Base-by-base conservation (phyloP, 2,797 vertebrate genomes). In the Phoxinus dragarum region DNA sequence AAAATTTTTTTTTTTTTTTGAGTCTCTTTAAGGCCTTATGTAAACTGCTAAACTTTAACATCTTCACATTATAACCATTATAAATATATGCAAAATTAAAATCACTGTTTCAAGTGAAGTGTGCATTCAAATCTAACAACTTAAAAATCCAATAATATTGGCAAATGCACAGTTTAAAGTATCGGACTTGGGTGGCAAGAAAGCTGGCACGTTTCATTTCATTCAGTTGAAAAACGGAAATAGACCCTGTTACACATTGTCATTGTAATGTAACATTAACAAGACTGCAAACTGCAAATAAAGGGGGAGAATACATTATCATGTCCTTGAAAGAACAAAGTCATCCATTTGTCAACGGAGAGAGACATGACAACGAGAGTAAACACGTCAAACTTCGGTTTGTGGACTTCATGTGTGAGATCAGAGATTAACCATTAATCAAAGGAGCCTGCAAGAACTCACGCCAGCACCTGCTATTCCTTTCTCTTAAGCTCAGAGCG, bases 351-450 rank as follows among this genome's bases (percentile, higher is more conserved):
- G 72, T 42, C 66, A 56, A 54, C 1, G 6, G 1, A 84, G 36
- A 76, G 73, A 84, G 66, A 78, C 83, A 38, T 36, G 47, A 69
- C 71, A 38, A 54, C 44, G 1, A 67, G 36, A 68, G 61, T 31
- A 56, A 77, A 84, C 61, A 68, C 27, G 6, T 31, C 54, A 49
- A 19, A 19, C 54, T 83, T 38, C 2, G 27, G 42, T 75, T 40
- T 83, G 44, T 21, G 59, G 34, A 56, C 36, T 56, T 68, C 47
- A 12, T 64, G 54, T 38, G 73, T 38, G 31, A 76, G 74, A 81
- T 6, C 64, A 36, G 11, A 82, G n/a, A 84, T 84, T 71, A 84
- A 78, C 66, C 49, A 84, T 84, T 84, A 84, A 84, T 84, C 64
- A 59, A 59, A 67, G 34, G 17, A n/a, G 36, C 73, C 54, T 59